Evolutionary conservation across 1,140 invertebrate genomes (phyloP), one percentile per base, ranked within the genome.

Genomic region (Heliconius hewitsoni): DNA sequence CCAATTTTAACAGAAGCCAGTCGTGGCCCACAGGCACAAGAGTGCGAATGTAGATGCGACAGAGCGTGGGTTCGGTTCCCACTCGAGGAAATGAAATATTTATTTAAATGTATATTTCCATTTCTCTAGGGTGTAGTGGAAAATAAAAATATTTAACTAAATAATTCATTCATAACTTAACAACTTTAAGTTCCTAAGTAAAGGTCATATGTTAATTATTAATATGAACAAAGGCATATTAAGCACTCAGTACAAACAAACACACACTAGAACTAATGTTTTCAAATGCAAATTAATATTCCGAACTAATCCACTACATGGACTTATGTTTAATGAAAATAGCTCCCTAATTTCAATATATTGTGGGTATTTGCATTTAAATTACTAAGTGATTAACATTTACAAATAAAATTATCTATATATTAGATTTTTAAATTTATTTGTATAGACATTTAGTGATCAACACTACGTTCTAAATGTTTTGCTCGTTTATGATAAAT

Each of bases 251-350:
- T 66, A 66, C 60, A 66, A 57, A 66, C 23, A 66, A 66, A 27
- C 60, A 66, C 27, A 27, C 60, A 66, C 23, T 66, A 66, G 60
- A 27, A 66, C 60, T 27, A 66, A 66, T 66, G 60, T 66, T 66
- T 66, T 66, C 60, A 66, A 66, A 66, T 66, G 60, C 60, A 66
- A 66, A 66, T 66, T 27, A 66, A 66, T 66, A 23, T 66, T 66
- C 60, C 27, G 11, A 66, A 66, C 23, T 66, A 66, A 66, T 66
- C 60, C 23, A 66, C 23, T 27, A 27, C 27, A 30, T 66, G 60
- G 23, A 66, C 60, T 66, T 66, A 66, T 66, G 60, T 66, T 66
- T 30, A 66, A 66, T 66, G 60, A 66, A 66, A 66, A 66, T 27
- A 66, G 23, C 60, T 27, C 9, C 23, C 60, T 66, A 66, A 66